A percentile compares a stretch with the other conserved stretches of the same genome.
phyloP scores from a whole-genome alignment of 2,888 invertebrate genomes.

The Didymodactylos carnosus region DNA sequence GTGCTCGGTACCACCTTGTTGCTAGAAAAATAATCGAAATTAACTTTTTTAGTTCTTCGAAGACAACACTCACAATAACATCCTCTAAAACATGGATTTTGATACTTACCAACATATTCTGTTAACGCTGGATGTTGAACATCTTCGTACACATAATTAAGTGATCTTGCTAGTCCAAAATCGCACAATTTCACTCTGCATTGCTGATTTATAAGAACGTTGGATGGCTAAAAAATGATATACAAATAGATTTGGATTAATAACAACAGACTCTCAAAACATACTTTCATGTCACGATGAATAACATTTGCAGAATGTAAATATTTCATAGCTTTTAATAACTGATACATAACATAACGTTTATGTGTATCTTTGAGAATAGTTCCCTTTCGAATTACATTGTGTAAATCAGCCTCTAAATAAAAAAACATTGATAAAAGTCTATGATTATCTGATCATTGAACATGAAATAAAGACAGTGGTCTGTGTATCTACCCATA shows the following conservation, averaged over 20 bases:
- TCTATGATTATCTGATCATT: too few relatives aligned
- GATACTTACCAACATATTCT: conserved; percentile 10
- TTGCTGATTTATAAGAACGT: conserved; percentile 73
- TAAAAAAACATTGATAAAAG: conserved; percentile 9
- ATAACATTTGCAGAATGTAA: conserved; percentile 93
- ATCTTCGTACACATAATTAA: conserved; percentile 51
- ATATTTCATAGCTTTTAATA: conserved; percentile 79
- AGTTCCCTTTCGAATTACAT: conserved; percentile 73
- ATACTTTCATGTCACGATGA: conserved; percentile 50
- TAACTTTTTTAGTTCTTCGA: too few relatives aligned
- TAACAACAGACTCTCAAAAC: not conserved
- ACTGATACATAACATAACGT: conserved; percentile 85
- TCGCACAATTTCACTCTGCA: conserved; percentile 82
- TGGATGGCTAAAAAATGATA: conserved; percentile 47
- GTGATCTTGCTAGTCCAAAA: conserved; percentile 79
- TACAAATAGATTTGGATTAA: not conserved
- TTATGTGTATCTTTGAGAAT: conserved; percentile 83
- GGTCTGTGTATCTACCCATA: conserved; percentile 49
- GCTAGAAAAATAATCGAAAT: conserved; percentile 41
- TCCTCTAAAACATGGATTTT: not conserved
- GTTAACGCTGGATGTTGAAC: conserved; percentile 41
- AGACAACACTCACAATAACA: too few relatives aligned
- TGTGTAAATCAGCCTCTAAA: conserved; percentile 75
- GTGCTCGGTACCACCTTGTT: conserved; percentile 89
- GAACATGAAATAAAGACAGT: not conserved